Percentiles rank a stretch among this genome's conserved stretches.
Conservation (phyloP, 2,797 vertebrate species). For the Moxostoma hubbsi region DNA sequence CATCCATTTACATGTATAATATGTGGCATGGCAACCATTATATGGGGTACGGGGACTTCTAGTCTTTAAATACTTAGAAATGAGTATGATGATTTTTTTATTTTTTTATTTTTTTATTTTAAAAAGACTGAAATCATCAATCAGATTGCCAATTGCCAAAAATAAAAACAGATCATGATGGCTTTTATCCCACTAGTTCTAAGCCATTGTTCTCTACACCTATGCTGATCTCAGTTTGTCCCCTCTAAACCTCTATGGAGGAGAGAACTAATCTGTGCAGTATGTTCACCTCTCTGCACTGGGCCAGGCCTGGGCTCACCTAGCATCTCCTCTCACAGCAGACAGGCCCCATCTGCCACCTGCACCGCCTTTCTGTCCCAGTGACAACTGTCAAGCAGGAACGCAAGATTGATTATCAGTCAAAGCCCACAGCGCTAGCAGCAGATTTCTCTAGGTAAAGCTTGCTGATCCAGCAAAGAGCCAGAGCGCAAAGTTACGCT, state of each 20-base stretch:
- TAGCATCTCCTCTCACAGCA: constrained; percentile 84
- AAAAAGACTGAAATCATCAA: too few species aligned
- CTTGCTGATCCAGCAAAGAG: constrained; percentile 95
- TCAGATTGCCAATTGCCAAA: too few species aligned
- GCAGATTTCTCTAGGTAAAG: constrained; percentile 94
- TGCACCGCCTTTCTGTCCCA: constrained; percentile 83
- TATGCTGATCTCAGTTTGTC: not conserved
- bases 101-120: too few species aligned
- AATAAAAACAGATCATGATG: not conserved
- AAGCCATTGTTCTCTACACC: constrained; percentile 32
- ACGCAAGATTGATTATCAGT: constrained; percentile 94
- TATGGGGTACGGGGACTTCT: too few species aligned
- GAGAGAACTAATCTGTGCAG: constrained; percentile 29
- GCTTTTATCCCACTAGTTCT: not conserved
- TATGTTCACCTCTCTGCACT: constrained; percentile 38
- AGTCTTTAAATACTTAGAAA: too few species aligned
- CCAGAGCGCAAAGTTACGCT: constrained; percentile 83
- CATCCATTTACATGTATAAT: too few species aligned
- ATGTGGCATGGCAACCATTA: too few species aligned
- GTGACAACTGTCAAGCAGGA: constrained; percentile 93
- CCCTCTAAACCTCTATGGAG: constrained; percentile 16
- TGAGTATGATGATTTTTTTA: too few species aligned
- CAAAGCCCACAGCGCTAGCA: constrained; percentile 87
- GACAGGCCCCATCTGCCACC: constrained; percentile 93
- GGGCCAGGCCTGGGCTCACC: constrained; percentile 53